Base-by-base conservation (phyloP, 2,888 invertebrate species). In the Zygaena filipendulae region DNA sequence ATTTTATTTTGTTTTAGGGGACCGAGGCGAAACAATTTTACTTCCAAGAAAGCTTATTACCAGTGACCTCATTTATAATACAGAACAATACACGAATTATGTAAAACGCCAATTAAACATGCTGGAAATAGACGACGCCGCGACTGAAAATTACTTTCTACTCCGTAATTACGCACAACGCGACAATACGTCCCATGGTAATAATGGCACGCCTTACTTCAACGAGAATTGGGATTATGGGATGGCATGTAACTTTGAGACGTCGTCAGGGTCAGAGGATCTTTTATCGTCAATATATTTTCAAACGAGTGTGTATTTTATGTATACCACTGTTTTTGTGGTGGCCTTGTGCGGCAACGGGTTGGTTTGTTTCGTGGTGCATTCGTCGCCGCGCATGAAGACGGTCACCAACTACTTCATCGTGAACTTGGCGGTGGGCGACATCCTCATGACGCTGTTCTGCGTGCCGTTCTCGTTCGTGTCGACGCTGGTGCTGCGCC, bases 401-500 rank as follows among this genome's bases (percentile, higher is more conserved):
- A 95, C 94, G 0, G 93, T 95, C 3, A 95, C 95, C 21, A 96
- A 96, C 64, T 92, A 86, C 64, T 95, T 95, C 62, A 92, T 96
- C 52, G 90, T 91, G 54, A 92, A 92, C 62, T 75, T 96, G 40
- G 94, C 95, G 0, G 82, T 94, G 20, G 92, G 95, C 21, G 96
- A 96, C 59, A 87, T 96, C 35, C 70, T 95, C 31, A 94, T 96
- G 88, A 91, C 94, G 0, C 54, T 92, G 12, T 89, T 96, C 49
- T 95, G 96, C 66, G 90, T 96, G 38, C 95, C 95, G 2, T 95
- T 95, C 53, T 90, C 93, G 2, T 94, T 92, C 50, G 85, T 94
- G 13, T 86, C 93, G 7, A 87, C 87, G 47, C 72, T 92, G 26
- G 80, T 95, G 41, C 77, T 92, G 21, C 87, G 88, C 52, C 89